Percentiles rank a stretch among this genome's conserved stretches.
Evolutionary conservation across 1,140 invertebrate genomes (phyloP).

Genomic region (Coelopa frigida): DNA sequence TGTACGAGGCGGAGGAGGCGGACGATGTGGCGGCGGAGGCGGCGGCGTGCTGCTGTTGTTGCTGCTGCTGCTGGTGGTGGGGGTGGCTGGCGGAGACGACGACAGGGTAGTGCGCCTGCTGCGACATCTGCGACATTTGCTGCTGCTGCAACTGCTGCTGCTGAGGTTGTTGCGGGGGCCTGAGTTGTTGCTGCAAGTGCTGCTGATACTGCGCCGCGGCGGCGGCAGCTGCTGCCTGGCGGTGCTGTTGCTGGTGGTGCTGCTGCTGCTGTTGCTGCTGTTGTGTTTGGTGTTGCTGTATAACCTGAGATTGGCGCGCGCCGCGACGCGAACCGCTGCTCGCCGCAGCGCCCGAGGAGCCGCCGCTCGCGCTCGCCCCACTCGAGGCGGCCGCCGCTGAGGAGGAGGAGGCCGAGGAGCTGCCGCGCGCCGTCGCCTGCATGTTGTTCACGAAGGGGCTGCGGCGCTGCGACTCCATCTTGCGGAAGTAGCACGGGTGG

Average conservation of each 20-base stretch:
- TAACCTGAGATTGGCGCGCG: conserved; percentile 26
- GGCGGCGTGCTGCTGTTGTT: conserved; percentile 28
- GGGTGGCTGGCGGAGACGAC: conserved; percentile 29
- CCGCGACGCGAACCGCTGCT: conserved; percentile 21
- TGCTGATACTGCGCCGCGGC: conserved; percentile 23
- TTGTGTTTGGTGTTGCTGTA: conserved; percentile 32
- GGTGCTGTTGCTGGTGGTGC: conserved; percentile 23
- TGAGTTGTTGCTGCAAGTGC: conserved; percentile 26
- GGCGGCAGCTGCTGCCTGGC: conserved; percentile 19
- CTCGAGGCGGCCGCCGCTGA: conserved; percentile 7
- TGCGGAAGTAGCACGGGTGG: conserved; percentile 75
- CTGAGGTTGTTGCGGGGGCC: conserved; percentile 19
- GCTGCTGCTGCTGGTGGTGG: conserved; percentile 19
- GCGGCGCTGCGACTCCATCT: conserved; percentile 66
- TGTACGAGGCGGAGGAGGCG: neutral
- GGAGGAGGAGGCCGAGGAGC: conserved; percentile 9
- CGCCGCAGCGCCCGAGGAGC: conserved; percentile 20
- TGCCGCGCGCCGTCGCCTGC: conserved; percentile 35
- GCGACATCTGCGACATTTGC: conserved; percentile 45
- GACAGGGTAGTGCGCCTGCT: conserved; percentile 42
- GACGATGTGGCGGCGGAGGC: conserved; percentile 4
- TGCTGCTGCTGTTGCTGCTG: conserved; percentile 23
- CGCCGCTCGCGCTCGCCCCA: neutral
- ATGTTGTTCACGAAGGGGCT: conserved; percentile 69
- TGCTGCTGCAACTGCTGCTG: conserved; percentile 28